Conservation (phyloP, 2,113 vertebrate genomes). For the Ardeotis arabs region DNA sequence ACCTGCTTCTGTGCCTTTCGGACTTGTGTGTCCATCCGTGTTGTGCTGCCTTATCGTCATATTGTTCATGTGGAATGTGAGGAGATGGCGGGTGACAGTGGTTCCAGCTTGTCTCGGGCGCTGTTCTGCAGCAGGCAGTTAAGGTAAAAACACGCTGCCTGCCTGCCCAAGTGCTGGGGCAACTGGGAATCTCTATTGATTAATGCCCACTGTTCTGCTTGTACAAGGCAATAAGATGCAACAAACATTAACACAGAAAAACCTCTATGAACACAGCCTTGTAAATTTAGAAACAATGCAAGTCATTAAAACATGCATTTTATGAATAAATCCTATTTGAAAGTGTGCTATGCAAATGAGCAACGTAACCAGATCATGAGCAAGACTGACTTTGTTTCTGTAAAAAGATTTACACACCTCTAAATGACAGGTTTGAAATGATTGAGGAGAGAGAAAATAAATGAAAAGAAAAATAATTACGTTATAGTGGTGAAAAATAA, state of each 20-base stretch:
- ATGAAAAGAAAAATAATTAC: background rate
- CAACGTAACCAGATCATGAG: background rate
- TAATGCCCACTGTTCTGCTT: background rate
- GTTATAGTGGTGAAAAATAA: background rate
- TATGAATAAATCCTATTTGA: background rate
- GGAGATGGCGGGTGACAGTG: background rate
- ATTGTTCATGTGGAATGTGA: background rate
- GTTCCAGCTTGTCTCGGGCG: background rate
- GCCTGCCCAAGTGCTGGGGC: background rate
- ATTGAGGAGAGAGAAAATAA: background rate
- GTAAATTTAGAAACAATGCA: background rate
- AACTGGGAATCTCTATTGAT: background rate
- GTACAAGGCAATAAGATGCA: fast-evolving
- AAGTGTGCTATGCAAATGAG: background rate
- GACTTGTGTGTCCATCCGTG: fast-evolving
- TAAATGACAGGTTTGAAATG: background rate
- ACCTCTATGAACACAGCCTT: background rate
- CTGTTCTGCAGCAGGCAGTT: background rate
- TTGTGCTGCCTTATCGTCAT: background rate
- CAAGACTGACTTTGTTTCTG: background rate
- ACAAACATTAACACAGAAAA: background rate
- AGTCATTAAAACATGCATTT: background rate
- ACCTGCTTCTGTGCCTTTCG: background rate
- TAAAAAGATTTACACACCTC: background rate
- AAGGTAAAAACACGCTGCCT: background rate